These are phyloP conservation scores for Mizuhopecten yessoensis DNA, from an alignment of 1,140 invertebrate species.

Conservation along the genomic window DNA sequence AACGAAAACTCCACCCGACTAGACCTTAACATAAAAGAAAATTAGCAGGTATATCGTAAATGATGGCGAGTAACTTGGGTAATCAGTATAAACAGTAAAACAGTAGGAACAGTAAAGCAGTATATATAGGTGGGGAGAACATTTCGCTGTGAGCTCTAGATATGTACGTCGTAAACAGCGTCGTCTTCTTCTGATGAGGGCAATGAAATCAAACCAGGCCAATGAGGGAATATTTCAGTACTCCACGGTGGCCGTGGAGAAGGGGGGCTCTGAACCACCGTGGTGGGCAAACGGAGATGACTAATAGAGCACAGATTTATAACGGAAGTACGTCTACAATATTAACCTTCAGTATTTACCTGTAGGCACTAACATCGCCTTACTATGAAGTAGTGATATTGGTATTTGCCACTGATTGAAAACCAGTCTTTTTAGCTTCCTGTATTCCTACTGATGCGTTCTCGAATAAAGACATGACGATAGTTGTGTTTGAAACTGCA, in stretches of 20 bases:
- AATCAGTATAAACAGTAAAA: not conserved
- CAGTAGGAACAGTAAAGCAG: not conserved
- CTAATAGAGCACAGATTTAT: too few relatives aligned
- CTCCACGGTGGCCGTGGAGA: not conserved
- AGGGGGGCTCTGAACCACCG: not conserved
- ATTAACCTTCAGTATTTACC: too few relatives aligned
- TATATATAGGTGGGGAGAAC: not conserved
- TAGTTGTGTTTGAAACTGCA: too few relatives aligned
- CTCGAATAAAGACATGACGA: too few relatives aligned
- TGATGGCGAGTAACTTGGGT: not conserved
- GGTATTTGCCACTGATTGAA: too few relatives aligned
- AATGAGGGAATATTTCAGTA: not conserved
- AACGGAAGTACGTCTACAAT: too few relatives aligned
- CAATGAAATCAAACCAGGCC: not conserved
- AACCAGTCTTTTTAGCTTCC: too few relatives aligned
- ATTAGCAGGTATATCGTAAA: not conserved
- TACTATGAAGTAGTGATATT: too few relatives aligned
- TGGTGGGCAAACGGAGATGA: too few relatives aligned
- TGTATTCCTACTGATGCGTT: too few relatives aligned
- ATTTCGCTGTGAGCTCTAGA: not conserved
- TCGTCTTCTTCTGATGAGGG: not conserved
- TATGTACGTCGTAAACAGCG: not conserved
- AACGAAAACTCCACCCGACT: not conserved
- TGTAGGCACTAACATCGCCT: too few relatives aligned
- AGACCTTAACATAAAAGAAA: not conserved